phyloP scores from a whole-genome alignment of 2,113 vertebrate genomes.

The Clupea harengus region DNA sequence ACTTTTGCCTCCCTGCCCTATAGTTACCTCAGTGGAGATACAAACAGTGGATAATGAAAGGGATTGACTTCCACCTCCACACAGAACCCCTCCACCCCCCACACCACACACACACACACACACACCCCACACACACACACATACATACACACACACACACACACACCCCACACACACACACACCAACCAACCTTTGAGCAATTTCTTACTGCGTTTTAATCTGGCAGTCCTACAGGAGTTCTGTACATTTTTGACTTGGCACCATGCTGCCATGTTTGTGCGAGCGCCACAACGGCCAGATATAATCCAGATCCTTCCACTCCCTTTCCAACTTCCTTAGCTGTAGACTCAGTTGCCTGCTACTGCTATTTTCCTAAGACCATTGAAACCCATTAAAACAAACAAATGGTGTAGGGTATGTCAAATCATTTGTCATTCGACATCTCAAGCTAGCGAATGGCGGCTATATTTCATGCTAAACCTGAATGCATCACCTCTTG shows the following conservation, averaged over 20 bases:
- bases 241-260: conserved; percentile 50
- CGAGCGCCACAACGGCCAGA: conserved; percentile 69
- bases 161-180: no score
- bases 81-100: neutral
- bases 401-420: conserved; percentile 43
- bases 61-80: neutral
- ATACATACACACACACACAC: neutral
- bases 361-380: conserved; percentile 65
- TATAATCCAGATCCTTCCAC: conserved; percentile 74
- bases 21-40: neutral
- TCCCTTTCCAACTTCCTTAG: conserved; percentile 61
- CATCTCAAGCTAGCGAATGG: conserved; percentile 36
- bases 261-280: conserved; percentile 68
- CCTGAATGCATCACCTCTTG: neutral
- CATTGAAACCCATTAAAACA: conserved; percentile 46
- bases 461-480: conserved; percentile 29
- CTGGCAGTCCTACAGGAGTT: conserved; percentile 69
- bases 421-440: conserved; percentile 44
- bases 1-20: neutral
- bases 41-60: conserved; percentile 8
- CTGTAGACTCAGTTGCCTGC: conserved; percentile 54
- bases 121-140: neutral
- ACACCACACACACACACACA: neutral
- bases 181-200: neutral
- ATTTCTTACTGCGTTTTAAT: conserved; percentile 64